A percentile compares a stretch with the other conserved stretches of the same genome.
Conservation (phyloP, 2,888 invertebrate genomes). For the Aphodius granarius region DNA sequence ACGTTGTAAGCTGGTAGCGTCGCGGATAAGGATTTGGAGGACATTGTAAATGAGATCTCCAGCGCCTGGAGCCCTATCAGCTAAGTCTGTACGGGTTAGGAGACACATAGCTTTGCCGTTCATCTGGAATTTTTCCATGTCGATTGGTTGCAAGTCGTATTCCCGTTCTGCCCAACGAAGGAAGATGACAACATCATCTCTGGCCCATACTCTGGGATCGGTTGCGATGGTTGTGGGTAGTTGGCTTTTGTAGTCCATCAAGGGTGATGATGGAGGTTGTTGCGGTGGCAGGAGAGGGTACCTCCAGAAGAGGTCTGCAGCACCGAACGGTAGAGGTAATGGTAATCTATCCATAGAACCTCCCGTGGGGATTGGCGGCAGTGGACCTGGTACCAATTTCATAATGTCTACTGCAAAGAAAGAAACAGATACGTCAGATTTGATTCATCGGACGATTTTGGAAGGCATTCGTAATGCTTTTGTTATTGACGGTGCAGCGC, state of each 20-base stretch:
- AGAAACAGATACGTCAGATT: constrained; percentile 11
- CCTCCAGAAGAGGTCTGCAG: constrained; percentile 81
- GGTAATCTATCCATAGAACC: constrained; percentile 74
- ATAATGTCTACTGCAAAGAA: constrained; percentile 44
- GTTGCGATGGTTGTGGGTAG: constrained; percentile 80
- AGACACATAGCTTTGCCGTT: constrained; percentile 95
- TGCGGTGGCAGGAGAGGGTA: constrained; percentile 74
- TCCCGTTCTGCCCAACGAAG: constrained; percentile 90
- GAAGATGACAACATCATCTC: constrained; percentile 87
- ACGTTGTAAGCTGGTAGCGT: constrained; percentile 76
- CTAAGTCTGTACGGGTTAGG: constrained; percentile 85
- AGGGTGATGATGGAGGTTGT: constrained; percentile 66
- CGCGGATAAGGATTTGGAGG: constrained; percentile 81
- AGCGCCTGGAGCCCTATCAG: constrained; percentile 88
- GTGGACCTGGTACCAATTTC: constrained; percentile 58
- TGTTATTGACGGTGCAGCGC: no score
- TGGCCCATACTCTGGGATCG: constrained; percentile 88
- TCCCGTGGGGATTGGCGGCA: constrained; percentile 52
- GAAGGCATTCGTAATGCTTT: not conserved
- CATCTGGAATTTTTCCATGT: constrained; percentile 94
- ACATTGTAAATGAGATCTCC: constrained; percentile 95
- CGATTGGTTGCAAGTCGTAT: constrained; percentile 88
- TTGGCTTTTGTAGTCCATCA: constrained; percentile 85
- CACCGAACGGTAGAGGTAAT: constrained; percentile 75
- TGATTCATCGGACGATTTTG: constrained; percentile 2